phyloP scores from a whole-genome alignment of 2,113 vertebrate species.

The Notarius lentiginosus region DNA sequence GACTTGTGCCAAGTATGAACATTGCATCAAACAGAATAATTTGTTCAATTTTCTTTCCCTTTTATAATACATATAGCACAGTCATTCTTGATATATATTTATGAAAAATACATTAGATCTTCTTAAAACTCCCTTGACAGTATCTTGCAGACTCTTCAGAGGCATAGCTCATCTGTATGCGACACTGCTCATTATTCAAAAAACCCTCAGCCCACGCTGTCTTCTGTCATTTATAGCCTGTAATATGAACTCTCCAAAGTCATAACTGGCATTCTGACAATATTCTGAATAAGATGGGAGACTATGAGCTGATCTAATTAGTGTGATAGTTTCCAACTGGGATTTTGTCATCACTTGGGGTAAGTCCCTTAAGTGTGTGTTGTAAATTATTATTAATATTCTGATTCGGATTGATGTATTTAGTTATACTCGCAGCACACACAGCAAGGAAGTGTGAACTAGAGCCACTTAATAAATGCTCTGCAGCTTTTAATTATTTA shows the following conservation, averaged over 20 bases:
- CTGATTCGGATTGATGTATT: slow-evolving; percentile 41
- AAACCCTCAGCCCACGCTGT: slow-evolving; percentile 30
- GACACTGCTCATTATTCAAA: slow-evolving; percentile 39
- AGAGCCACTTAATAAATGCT: slow-evolving; percentile 14
- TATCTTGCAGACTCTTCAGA: background rate
- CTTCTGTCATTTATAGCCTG: slow-evolving; percentile 47
- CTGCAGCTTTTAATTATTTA: slow-evolving; percentile 11
- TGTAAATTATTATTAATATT: slow-evolving; percentile 44
- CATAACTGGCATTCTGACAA: slow-evolving; percentile 51
- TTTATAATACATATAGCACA: background rate
- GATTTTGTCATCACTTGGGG: slow-evolving; percentile 36
- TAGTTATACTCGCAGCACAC: slow-evolving; percentile 17
- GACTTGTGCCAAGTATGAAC: background rate
- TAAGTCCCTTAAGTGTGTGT: slow-evolving; percentile 32
- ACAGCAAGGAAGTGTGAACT: background rate
- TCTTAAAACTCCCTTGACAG: background rate
- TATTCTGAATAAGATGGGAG: slow-evolving; percentile 39
- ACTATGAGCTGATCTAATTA: slow-evolving; percentile 51
- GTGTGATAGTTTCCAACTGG: slow-evolving; percentile 48
- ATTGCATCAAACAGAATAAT: background rate
- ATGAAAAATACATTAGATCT: background rate
- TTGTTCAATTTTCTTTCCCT: background rate
- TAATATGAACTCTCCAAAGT: slow-evolving; percentile 49
- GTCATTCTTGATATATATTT: background rate
- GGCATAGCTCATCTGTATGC: slow-evolving; percentile 41